Evolutionary conservation across 1,140 invertebrate genomes (phyloP).

Genomic region (Lepidotrigona ventralis): DNA sequence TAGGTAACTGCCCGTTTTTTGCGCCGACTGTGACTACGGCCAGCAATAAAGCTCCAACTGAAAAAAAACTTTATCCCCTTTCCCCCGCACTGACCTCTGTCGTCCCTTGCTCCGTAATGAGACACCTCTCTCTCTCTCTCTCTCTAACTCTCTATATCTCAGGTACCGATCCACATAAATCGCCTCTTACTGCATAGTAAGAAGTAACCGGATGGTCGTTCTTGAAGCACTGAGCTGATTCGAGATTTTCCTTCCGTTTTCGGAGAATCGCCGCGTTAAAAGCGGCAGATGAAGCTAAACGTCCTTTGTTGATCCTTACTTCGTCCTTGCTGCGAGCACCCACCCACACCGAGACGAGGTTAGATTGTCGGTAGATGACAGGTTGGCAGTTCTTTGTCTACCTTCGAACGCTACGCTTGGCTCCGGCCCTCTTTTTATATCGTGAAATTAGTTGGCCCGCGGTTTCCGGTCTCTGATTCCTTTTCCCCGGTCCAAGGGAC

Average conservation of each 20-base stretch:
- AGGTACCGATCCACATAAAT: slow-evolving; percentile 8
- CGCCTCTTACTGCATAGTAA: neutral
- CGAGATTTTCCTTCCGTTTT: neutral
- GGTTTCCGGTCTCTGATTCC: slow-evolving; percentile 73
- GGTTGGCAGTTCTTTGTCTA: slow-evolving; percentile 74
- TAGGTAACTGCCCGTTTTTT: slow-evolving; percentile 75
- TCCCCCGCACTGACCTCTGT: slow-evolving; percentile 35
- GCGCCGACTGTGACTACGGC: slow-evolving; percentile 63
- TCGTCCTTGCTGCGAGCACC: slow-evolving; percentile 31
- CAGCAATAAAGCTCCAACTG: slow-evolving; percentile 20
- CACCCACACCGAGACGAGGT: slow-evolving; percentile 48
- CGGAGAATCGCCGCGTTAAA: neutral
- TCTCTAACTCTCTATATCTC: too few relatives aligned
- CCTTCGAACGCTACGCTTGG: slow-evolving; percentile 53
- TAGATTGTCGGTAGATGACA: slow-evolving; percentile 69
- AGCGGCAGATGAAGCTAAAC: neutral
- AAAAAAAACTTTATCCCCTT: slow-evolving; percentile 38
- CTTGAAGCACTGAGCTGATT: neutral
- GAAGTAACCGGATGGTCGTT: neutral
- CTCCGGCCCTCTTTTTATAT: slow-evolving; percentile 73
- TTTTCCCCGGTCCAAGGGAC: slow-evolving; percentile 38
- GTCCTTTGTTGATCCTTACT: neutral
- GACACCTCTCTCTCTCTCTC: neutral
- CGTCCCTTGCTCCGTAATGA: slow-evolving; percentile 38
- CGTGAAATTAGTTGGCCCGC: slow-evolving; percentile 74